phyloP scores from a whole-genome alignment of 2,797 vertebrate genomes.

The Gymnodraco acuticeps region DNA sequence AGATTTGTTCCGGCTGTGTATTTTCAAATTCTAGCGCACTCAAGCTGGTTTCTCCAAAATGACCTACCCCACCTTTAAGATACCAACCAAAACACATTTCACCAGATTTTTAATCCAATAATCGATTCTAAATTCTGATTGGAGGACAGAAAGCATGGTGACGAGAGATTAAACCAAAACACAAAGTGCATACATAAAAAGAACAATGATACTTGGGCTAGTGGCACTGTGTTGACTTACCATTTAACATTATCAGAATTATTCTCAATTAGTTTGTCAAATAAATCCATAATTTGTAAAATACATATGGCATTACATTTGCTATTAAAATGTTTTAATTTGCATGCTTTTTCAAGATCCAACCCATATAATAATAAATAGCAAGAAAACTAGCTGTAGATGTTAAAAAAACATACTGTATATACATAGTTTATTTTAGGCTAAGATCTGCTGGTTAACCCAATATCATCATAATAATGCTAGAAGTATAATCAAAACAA shows the following conservation, averaged over 20 bases:
- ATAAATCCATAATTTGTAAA: neutral
- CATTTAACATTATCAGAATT: neutral
- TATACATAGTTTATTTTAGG: too few species aligned
- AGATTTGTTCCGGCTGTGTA: too few species aligned
- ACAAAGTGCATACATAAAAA: too few species aligned
- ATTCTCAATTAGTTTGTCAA: neutral
- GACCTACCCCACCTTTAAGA: neutral
- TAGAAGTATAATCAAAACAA: neutral
- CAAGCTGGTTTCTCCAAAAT: too few species aligned
- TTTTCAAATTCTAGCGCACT: too few species aligned
- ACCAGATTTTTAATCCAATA: neutral
- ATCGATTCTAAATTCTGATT: neutral
- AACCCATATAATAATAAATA: neutral
- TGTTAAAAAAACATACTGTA: neutral
- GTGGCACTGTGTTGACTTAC: too few species aligned
- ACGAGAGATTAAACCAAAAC: too few species aligned
- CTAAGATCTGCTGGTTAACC: neutral
- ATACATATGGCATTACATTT: too few species aligned
- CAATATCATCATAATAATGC: neutral
- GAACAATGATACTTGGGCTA: too few species aligned
- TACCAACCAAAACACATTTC: neutral
- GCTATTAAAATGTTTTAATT: neutral
- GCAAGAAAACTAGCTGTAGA: neutral
- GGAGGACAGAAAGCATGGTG: too few species aligned
- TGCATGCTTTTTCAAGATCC: neutral